phyloP scores from a whole-genome alignment of 1,140 invertebrate species.

The Plectrocnemia conspersa region DNA sequence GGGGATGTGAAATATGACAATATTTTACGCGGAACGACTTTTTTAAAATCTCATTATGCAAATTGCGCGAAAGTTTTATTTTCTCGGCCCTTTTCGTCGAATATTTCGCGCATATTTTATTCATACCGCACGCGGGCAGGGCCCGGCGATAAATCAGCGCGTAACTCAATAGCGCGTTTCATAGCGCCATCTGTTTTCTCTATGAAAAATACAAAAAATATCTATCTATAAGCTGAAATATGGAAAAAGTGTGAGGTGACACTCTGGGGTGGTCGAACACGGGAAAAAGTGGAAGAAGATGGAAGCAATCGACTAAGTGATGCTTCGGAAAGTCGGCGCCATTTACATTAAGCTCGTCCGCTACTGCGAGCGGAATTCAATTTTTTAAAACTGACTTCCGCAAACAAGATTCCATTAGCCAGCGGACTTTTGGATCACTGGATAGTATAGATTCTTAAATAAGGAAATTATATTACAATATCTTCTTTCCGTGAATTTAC shows the following conservation, averaged over 20 bases:
- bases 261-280: background rate
- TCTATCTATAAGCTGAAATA: too few relatives aligned
- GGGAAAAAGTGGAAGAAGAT: background rate
- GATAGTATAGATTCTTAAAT: too few relatives aligned
- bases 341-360: too few relatives aligned
- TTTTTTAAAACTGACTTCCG: constrained; percentile 6
- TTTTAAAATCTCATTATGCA: constrained; percentile 27
- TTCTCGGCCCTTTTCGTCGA: constrained; percentile 16
- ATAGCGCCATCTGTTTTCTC: constrained; percentile 14
- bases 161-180: constrained; percentile 16
- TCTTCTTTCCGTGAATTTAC: too few relatives aligned
- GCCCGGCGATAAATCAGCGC: constrained; percentile 21
- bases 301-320: constrained; percentile 14
- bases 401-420: too few relatives aligned
- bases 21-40: constrained; percentile 13
- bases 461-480: too few relatives aligned
- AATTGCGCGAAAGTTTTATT: constrained; percentile 14
- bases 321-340: constrained; percentile 5
- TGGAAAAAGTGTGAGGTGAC: background rate
- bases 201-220: too few relatives aligned
- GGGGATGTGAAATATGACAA: constrained; percentile 12
- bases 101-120: constrained; percentile 24
- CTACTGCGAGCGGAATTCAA: background rate
- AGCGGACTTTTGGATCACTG: too few relatives aligned
- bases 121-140: constrained; percentile 15